Percentiles rank a stretch among this genome's conserved stretches.
Evolutionary conservation across 2,888 invertebrate genomes (phyloP).

Genomic region (Tenthredo scrophulariae): DNA sequence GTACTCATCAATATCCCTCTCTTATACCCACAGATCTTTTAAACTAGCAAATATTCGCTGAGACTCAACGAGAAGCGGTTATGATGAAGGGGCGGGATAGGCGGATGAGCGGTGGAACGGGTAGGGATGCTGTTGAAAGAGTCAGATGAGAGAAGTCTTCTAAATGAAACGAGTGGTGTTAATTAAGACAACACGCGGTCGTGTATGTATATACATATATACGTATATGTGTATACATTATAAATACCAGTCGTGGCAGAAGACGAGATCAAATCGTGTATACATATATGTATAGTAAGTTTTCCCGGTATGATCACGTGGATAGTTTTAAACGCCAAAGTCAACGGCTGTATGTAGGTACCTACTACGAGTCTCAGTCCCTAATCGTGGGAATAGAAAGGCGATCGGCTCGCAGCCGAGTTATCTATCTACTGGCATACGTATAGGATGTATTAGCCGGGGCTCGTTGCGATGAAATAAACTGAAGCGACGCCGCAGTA

Average conservation of each 20-base stretch:
- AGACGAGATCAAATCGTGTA: conserved; percentile 41
- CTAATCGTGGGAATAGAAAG: conserved; percentile 73
- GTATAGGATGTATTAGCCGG: background rate
- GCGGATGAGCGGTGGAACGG: background rate
- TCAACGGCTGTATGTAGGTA: conserved; percentile 24
- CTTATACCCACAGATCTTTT: conserved; percentile 13
- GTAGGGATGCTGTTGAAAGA: conserved; percentile 20
- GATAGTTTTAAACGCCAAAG: conserved; percentile 43
- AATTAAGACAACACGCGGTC: conserved; percentile 48
- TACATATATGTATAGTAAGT: conserved; percentile 3
- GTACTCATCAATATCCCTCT: conserved; percentile 44
- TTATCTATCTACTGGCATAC: conserved; percentile 36
- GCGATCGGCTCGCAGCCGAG: conserved; percentile 46
- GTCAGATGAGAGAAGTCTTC: background rate
- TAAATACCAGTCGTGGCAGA: conserved; percentile 38
- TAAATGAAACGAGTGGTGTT: conserved; percentile 44
- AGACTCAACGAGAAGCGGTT: conserved; percentile 21
- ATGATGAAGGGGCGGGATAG: conserved; percentile 12
- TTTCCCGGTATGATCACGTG: conserved; percentile 22
- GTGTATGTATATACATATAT: too few species aligned
- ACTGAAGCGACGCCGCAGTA: conserved; percentile 42
- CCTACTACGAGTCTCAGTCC: conserved; percentile 52
- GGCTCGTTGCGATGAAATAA: conserved; percentile 35
- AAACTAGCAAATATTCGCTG: conserved; percentile 38
- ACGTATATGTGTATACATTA: conserved; percentile 25